Conservation (phyloP, 2,888 invertebrate genomes). For the Lycia hirtaria region DNA sequence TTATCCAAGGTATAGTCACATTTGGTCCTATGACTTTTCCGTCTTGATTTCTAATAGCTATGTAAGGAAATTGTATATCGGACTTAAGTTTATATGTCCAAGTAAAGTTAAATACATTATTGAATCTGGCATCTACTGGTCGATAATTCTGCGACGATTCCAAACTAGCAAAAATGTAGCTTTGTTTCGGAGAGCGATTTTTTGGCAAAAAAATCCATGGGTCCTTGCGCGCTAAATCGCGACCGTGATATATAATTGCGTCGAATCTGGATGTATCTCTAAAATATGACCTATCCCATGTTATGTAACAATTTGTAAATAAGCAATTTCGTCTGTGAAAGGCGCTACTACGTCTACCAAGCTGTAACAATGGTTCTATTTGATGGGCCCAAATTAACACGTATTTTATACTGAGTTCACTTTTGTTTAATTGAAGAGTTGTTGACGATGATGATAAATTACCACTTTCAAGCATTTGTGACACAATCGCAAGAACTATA, state of each 20-base stretch:
- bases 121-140: constrained; percentile 46
- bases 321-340: constrained; percentile 5
- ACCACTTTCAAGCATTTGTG: not conserved
- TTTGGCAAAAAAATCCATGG: constrained; percentile 42
- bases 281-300: constrained; percentile 50
- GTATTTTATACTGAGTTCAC: not conserved
- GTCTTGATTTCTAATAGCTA: constrained; percentile 50
- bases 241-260: constrained; percentile 59
- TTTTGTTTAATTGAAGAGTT: not conserved
- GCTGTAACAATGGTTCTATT: not conserved
- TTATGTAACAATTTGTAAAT: constrained; percentile 59
- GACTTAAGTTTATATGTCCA: constrained; percentile 69
- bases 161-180: constrained; percentile 57
- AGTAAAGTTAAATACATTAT: constrained; percentile 67
- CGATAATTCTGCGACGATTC: constrained; percentile 60
- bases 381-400: not conserved
- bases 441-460: not conserved
- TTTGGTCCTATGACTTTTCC: constrained; percentile 50
- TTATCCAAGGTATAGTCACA: constrained; percentile 52
- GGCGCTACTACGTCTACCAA: not conserved
- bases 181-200: constrained; percentile 54
- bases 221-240: constrained; percentile 44
- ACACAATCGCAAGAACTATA: not conserved
- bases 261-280: constrained; percentile 56
- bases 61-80: constrained; percentile 63